Percentiles rank a stretch among this genome's conserved stretches.
These are phyloP conservation scores for Brassicogethes aeneus DNA, from an alignment of 2,888 invertebrate species.

Conservation along the genomic window DNA sequence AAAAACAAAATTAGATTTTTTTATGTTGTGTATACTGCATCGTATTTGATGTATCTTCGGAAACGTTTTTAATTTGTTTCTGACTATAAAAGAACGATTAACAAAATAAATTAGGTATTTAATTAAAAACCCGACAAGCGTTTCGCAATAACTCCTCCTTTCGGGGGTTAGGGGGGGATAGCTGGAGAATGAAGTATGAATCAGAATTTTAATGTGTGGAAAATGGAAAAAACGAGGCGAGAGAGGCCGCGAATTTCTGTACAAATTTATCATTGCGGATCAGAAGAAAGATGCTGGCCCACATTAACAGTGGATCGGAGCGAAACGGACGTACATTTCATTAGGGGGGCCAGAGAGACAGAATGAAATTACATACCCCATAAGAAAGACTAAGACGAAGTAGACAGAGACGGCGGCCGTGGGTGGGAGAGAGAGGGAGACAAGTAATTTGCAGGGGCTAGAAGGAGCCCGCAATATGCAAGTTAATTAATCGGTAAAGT, in stretches of 20 bases:
- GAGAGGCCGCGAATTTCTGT: slow-evolving; percentile 19
- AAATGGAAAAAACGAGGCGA: slow-evolving; percentile 1
- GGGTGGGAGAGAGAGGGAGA: slow-evolving; percentile 25
- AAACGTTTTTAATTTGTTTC: too few relatives aligned
- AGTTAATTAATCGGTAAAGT: slow-evolving; percentile 45
- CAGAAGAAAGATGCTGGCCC: slow-evolving; percentile 24
- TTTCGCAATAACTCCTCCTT: too few relatives aligned
- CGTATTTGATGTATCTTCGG: too few relatives aligned
- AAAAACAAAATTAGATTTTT: too few relatives aligned
- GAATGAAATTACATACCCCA: slow-evolving; percentile 45
- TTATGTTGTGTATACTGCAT: too few relatives aligned
- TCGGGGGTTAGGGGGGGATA: too few relatives aligned
- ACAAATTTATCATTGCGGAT: slow-evolving; percentile 36
- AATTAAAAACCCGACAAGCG: too few relatives aligned
- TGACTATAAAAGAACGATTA: too few relatives aligned
- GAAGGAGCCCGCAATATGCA: slow-evolving; percentile 43
- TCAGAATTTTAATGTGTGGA: slow-evolving; percentile 20
- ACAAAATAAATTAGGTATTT: too few relatives aligned
- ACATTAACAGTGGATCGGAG: slow-evolving; percentile 29
- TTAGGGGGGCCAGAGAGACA: slow-evolving; percentile 43
- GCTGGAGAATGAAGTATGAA: slow-evolving; percentile 9
- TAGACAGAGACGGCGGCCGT: slow-evolving; percentile 22
- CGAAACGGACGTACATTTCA: slow-evolving; percentile 40
- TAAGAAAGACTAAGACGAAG: slow-evolving; percentile 32
- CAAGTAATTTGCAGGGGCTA: slow-evolving; percentile 38